Percentiles rank a stretch among this genome's conserved stretches.
Conservation (phyloP, 2,888 invertebrate genomes). For the Mechanitis mazaeus region DNA sequence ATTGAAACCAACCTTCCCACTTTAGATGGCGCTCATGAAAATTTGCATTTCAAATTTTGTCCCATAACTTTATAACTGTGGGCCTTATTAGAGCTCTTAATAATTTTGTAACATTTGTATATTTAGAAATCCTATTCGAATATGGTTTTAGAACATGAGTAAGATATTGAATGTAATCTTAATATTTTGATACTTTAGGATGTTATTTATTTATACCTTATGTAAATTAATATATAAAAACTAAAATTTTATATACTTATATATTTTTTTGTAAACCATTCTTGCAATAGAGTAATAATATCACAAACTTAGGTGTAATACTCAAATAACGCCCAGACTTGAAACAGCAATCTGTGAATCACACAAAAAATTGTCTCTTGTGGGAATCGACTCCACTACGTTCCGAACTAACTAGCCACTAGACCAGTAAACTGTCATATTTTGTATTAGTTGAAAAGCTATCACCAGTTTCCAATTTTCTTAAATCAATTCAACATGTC, state of each 20-base stretch:
- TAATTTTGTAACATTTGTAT: conserved; percentile 24
- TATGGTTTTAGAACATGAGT: not conserved
- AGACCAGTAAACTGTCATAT: not conserved
- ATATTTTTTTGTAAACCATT: too few species aligned
- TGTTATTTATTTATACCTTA: too few species aligned
- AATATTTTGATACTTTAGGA: too few species aligned
- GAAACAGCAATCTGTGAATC: too few species aligned
- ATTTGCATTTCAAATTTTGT: conserved; percentile 44
- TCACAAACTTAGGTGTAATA: too few species aligned
- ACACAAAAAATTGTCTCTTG: too few species aligned
- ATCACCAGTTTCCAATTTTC: not conserved
- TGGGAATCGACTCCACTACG: too few species aligned
- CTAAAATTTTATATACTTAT: too few species aligned
- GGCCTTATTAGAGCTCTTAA: conserved; percentile 30
- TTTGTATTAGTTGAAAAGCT: not conserved
- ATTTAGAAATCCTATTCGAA: conserved; percentile 19
- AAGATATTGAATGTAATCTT: not conserved
- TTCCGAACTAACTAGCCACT: too few species aligned
- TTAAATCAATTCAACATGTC: conserved; percentile 5
- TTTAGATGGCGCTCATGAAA: conserved; percentile 30
- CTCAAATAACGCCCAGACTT: too few species aligned
- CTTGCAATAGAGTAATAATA: too few species aligned
- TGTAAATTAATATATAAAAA: too few species aligned
- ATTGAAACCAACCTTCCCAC: conserved; percentile 31
- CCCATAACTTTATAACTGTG: conserved; percentile 35